Percentiles rank a stretch among this genome's conserved stretches.
phyloP scores from a whole-genome alignment of 2,797 vertebrate genomes.

The Hephaestus fuliginosus region DNA sequence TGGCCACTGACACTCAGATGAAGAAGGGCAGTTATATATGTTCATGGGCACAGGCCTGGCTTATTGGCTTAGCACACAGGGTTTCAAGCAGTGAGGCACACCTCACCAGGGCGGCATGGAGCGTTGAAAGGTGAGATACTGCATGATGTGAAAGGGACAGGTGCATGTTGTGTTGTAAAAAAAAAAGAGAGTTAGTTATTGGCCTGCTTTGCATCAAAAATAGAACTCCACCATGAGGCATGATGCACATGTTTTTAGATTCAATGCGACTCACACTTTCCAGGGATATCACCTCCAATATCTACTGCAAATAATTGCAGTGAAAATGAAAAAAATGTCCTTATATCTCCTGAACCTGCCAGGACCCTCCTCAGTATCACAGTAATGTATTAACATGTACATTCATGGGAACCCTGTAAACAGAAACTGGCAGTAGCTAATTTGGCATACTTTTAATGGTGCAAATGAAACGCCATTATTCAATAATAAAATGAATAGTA shows the following conservation, averaged over 20 bases:
- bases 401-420: background rate
- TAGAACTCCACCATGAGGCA: no score
- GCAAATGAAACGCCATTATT: background rate
- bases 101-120: background rate
- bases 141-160: background rate
- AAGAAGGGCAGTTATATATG: background rate
- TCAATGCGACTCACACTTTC: background rate
- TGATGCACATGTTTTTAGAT: background rate
- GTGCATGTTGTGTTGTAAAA: background rate
- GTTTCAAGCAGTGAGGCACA: background rate
- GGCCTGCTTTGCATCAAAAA: background rate
- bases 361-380: background rate
- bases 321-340: no score
- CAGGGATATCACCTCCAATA: background rate
- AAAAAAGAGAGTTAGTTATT: background rate
- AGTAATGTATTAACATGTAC: background rate
- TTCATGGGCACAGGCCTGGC: background rate
- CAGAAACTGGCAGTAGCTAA: no score
- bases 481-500: background rate
- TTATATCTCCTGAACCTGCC: background rate
- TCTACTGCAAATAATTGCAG: background rate
- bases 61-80: background rate
- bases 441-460: background rate
- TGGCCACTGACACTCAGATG: conserved; percentile 9
- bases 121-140: background rate